These are phyloP conservation scores for Chionoecetes opilio DNA, from an alignment of 1,140 invertebrate species.

Conservation along the genomic window DNA sequence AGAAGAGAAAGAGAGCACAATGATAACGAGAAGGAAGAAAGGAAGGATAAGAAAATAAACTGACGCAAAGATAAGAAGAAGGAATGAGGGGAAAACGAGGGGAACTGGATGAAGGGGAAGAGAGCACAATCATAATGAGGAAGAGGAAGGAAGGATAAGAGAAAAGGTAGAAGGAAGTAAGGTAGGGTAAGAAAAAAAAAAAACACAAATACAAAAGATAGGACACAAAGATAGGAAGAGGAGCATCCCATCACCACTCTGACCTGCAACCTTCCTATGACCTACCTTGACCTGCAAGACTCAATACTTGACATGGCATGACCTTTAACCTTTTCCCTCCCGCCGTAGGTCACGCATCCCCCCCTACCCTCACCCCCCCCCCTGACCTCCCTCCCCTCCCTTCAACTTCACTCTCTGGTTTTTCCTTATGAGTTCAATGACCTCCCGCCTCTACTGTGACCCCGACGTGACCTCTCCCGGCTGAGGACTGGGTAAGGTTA, in stretches of 20 bases:
- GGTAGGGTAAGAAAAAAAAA: no score
- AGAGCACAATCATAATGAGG: background rate
- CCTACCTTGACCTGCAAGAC: conserved; percentile 15
- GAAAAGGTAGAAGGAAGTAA: no score
- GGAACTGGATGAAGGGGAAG: background rate
- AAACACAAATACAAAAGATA: background rate
- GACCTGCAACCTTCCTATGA: background rate
- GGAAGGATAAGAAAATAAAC: no score
- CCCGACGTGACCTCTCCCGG: no score
- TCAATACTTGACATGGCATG: background rate
- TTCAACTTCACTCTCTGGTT: background rate
- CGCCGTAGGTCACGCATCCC: background rate
- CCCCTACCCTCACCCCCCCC: background rate
- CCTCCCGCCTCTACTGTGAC: no score
- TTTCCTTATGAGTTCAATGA: no score
- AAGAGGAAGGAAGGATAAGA: background rate
- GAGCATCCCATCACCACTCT: background rate
- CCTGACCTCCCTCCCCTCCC: background rate
- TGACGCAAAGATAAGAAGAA: background rate
- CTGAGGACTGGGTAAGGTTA: no score
- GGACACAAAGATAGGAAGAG: background rate
- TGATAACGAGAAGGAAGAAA: background rate
- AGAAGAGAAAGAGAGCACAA: background rate
- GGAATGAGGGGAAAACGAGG: background rate
- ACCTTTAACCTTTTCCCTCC: background rate